Evolutionary conservation across 2,888 invertebrate genomes (phyloP), one percentile per base, ranked within the genome.

Genomic region (Erynnis tages): DNA sequence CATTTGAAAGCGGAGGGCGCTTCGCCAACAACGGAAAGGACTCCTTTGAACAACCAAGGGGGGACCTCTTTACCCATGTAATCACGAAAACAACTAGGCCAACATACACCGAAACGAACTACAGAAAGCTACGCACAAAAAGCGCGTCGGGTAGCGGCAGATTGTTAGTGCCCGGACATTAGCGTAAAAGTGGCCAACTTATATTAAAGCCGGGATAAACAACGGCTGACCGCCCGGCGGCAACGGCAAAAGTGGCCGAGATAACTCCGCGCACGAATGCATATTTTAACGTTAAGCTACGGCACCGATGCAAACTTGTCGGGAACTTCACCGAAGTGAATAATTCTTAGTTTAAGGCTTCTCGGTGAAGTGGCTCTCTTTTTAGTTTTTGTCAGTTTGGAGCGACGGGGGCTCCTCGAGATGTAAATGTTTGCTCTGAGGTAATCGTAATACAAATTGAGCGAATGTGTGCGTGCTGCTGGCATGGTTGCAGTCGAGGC

Each of bases 241-340:
- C 75, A 41, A 27, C 49, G 62, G 76, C 72, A 74, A 78, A 78
- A 85, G 77, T 80, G 77, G 75, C 71, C 76, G 74, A 80, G 83
- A 80, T 80, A 85, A 79, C 76, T 79, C 75, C 63, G 74, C 67
- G 72, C 78, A 75, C 77, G 76, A 77, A 83, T 85, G 82, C 83
- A 87, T 86, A 85, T 84, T 85, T 86, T 80, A 86, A 72, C 82
- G 75, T 76, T 79, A 76, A 82, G 77, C 81, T 79, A 75, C 73
- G 73, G 73, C 68, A 69, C 71, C 69, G 72, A 72, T 74, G 79
- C 77, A 77, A 82, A 81, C 83, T 84, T 82, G 77, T 74, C 76
- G 65, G 73, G 62, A 84, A 84, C 78, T 85, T 82, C 66, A 68
- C 64, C 69, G 67, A 65, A 77, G 70, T 79, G 69, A 76, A 83